Percentiles rank a stretch among this genome's conserved stretches.
Conservation (phyloP, 2,113 vertebrate species). For the Chlamydotis undulata region DNA sequence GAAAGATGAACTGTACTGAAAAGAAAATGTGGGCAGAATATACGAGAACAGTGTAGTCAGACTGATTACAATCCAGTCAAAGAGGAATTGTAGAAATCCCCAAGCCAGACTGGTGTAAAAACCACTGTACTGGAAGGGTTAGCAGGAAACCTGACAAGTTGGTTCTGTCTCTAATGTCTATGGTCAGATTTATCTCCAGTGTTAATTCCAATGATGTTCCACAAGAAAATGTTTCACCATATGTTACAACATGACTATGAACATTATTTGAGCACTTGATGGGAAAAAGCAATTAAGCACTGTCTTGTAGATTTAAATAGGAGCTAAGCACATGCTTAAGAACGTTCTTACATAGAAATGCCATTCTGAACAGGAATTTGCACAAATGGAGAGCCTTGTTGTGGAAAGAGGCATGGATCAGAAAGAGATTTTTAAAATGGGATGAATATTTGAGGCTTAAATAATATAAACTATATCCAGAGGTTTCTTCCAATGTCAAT, state of each 20-base stretch:
- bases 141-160: constrained; percentile 2
- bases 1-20: neutral
- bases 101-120: neutral
- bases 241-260: constrained; percentile 19
- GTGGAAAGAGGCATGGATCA: neutral
- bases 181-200: neutral
- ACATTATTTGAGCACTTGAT: constrained; percentile 4
- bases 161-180: neutral
- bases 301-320: constrained; percentile 38
- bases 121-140: neutral
- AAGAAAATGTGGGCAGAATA: constrained; percentile 46
- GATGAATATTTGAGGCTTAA: neutral
- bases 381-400: neutral
- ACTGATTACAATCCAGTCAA: neutral
- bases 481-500: neutral
- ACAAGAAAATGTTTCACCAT: neutral
- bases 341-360: neutral
- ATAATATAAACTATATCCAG: neutral
- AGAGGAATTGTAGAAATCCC: constrained; percentile 17
- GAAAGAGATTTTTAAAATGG: neutral
- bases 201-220: neutral
- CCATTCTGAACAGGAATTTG: neutral
- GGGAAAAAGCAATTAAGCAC: constrained; percentile 54
- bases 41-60: neutral
- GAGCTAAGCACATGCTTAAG: constrained; percentile 26